phyloP scores from a whole-genome alignment of 2,797 vertebrate genomes.

The Poeciliopsis infans region DNA sequence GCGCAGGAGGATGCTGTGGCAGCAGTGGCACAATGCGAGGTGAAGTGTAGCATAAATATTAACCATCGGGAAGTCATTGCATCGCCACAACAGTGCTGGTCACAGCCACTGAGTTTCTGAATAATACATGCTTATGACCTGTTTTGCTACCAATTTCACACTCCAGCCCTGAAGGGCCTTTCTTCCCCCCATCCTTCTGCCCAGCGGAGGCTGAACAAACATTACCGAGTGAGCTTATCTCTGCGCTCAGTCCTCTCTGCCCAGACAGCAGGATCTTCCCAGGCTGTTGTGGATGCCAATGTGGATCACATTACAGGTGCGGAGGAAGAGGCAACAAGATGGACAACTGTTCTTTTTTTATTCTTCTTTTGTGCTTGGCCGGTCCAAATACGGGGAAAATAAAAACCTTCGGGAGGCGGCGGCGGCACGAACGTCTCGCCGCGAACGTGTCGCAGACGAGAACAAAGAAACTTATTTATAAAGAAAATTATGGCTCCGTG shows the following conservation, averaged over 20 bases:
- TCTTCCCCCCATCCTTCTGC: conserved; percentile 26
- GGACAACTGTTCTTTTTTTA: conserved; percentile 47
- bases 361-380: conserved; percentile 44
- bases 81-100: conserved; percentile 34
- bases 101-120: conserved; percentile 38
- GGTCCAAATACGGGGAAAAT: conserved; percentile 28
- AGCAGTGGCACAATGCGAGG: conserved; percentile 23
- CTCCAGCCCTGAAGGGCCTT: conserved; percentile 21
- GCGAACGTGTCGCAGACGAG: conserved; percentile 11
- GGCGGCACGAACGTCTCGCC: conserved; percentile 33
- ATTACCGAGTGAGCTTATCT: conserved; percentile 68
- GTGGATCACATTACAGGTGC: conserved; percentile 70
- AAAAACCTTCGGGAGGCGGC: conserved; percentile 29
- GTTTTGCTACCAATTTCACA: conserved; percentile 34
- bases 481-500: conserved; percentile 54
- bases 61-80: conserved; percentile 23
- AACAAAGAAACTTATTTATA: conserved; percentile 41
- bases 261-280: conserved; percentile 47
- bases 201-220: conserved; percentile 55
- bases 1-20: conserved; percentile 24
- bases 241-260: conserved; percentile 54
- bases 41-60: conserved; percentile 39
- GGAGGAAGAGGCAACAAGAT: conserved; percentile 53
- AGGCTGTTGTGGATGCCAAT: conserved; percentile 63
- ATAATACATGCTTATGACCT: conserved; percentile 45